Evolutionary conservation across 1,140 invertebrate genomes (phyloP).

Genomic region (Aphelinus certus): DNA sequence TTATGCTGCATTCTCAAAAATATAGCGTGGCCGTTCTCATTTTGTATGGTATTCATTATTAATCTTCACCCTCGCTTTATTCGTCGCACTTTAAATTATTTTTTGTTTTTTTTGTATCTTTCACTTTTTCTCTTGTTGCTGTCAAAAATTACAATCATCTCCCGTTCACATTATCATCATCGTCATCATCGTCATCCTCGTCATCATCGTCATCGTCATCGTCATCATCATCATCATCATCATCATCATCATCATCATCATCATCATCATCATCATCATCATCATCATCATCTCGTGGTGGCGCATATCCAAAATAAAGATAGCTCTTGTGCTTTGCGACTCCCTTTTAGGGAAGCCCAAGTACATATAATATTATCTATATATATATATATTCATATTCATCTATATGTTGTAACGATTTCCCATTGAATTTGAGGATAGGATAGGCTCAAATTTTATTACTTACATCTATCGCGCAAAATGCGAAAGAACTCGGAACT

Average conservation of each 20-base stretch:
- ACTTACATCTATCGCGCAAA: constrained; percentile 2
- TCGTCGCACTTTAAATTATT: constrained; percentile 34
- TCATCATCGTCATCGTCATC: no score
- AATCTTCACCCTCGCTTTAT: constrained; percentile 11
- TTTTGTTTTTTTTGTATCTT: constrained; percentile 23
- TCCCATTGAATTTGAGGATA: constrained; percentile 12
- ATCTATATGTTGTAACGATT: constrained; percentile 45
- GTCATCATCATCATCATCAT: no score
- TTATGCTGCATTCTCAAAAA: constrained; percentile 65
- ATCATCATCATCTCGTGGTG: constrained; percentile 20
- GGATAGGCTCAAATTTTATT: constrained; percentile 19
- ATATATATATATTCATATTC: constrained; percentile 46
- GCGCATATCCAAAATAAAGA: constrained; percentile 36
- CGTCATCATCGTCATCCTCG: no score
- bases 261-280: no score
- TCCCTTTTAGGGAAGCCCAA: constrained; percentile 9
- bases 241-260: background rate
- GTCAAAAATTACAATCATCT: constrained; percentile 1
- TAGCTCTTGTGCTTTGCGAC: constrained; percentile 35
- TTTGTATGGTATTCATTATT: constrained; percentile 36
- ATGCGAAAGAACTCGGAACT: constrained; percentile 9
- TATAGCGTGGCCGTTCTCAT: constrained; percentile 58
- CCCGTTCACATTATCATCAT: background rate
- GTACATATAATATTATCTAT: constrained; percentile 34
- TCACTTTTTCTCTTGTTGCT: constrained; percentile 7